Evolutionary conservation across 2,888 invertebrate genomes (phyloP), one percentile per base, ranked within the genome.

Genomic region (Hemaris fuciformis): DNA sequence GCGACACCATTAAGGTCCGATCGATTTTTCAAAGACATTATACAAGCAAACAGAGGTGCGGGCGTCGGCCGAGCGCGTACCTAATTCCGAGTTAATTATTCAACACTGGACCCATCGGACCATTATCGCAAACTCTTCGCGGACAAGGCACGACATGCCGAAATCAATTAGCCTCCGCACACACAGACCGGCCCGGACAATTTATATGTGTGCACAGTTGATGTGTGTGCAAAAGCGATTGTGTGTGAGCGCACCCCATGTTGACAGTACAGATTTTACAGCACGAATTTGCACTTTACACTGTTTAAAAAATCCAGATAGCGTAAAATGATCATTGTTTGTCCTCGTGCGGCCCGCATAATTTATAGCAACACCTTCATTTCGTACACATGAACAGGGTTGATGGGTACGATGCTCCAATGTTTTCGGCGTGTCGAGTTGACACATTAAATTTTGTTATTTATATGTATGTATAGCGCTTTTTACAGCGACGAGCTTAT

Each of bases 21-120:
- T 76, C 75, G 74, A 74, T 71, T 75, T 81, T 80, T 77, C 74
- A 81, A 83, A 80, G 80, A 83, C 85, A 85, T 87, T 85, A 83
- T 79, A 77, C 74, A 74, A 73, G 77, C 76, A 84, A 85, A 85
- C 84, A 80, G 72, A 69, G 53, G 53, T 20, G 53, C 67, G 70
- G 46, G 46, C 22, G 20, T 38, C 34, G 38, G 38, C 38, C 6
- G 67, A 69, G 64, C 62, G 46, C 59, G 70, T 72, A 77, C 76
- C 80, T 84, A 86, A 87, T 85, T 85, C 75, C 70, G 77, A 80
- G 85, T 87, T 87, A 86, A 89, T 88, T 87, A 89, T 87, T 87
- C 85, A 79, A 72, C 72, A 73, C 73, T 72, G 71, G 75, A 71
- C 73, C 79, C 75, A 81, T 81, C 74, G 74, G 76, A 67, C 76